These are phyloP conservation scores for Spodoptera exigua DNA, from an alignment of 2,888 invertebrate species.

Conservation along the genomic window DNA sequence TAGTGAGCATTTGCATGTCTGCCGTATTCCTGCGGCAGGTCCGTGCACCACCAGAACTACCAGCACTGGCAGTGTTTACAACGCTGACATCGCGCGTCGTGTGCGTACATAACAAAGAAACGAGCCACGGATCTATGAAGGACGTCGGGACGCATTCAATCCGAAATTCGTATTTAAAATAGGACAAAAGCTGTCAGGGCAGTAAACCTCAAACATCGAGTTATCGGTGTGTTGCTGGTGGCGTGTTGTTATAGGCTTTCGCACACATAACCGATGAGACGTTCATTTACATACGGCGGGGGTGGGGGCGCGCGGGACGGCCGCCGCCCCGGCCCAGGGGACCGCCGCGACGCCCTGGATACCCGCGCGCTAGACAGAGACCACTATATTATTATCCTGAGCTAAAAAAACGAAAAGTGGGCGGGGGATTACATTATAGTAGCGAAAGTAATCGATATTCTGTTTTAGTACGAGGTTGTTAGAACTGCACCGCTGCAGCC, in stretches of 20 bases:
- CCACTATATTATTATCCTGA: conserved; percentile 85
- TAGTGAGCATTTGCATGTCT: conserved; percentile 78
- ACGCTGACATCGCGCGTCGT: conserved; percentile 41
- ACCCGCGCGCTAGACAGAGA: conserved; percentile 79
- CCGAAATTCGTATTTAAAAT: conserved; percentile 83
- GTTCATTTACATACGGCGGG: conserved; percentile 89
- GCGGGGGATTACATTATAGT: conserved; percentile 90
- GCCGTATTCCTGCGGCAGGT: conserved; percentile 59
- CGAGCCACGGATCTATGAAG: conserved; percentile 52
- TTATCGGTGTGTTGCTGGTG: conserved; percentile 67
- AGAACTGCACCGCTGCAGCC: conserved; percentile 87
- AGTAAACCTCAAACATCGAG: conserved; percentile 84
- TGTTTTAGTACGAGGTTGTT: conserved; percentile 88
- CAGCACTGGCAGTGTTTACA: conserved; percentile 61
- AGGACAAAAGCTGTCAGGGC: conserved; percentile 87
- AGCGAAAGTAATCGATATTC: conserved; percentile 90
- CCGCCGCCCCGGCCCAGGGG: conserved; percentile 68
- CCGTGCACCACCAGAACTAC: conserved; percentile 50
- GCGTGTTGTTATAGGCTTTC: conserved; percentile 70
- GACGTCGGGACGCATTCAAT: conserved; percentile 79
- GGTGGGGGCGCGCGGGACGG: conserved; percentile 66
- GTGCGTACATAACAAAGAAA: conserved; percentile 59
- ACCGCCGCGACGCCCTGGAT: conserved; percentile 71
- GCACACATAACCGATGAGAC: conserved; percentile 83
- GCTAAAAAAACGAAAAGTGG: conserved; percentile 89